A percentile compares a stretch with the other conserved stretches of the same genome.
Evolutionary conservation across 2,888 invertebrate species (phyloP).

Genomic region (Cerceris rybyensis): DNA sequence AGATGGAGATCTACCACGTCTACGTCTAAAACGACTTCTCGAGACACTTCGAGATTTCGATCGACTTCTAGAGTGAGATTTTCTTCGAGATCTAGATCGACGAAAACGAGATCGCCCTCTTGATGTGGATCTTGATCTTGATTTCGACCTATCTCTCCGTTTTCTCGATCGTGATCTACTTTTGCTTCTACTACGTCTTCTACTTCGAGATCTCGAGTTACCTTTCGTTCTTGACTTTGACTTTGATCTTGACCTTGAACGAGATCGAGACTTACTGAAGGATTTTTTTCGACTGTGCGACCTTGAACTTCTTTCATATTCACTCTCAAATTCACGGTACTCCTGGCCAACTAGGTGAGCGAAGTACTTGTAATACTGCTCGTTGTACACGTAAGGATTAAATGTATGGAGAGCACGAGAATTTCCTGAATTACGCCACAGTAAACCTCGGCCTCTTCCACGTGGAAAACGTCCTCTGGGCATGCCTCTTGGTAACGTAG

Average conservation of each 20-base stretch:
- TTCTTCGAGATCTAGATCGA: slow-evolving; percentile 70
- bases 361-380: slow-evolving; percentile 85
- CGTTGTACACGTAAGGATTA: slow-evolving; percentile 80
- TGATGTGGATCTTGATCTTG: slow-evolving; percentile 39
- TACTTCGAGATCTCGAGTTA: slow-evolving; percentile 60
- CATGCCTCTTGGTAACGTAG: slow-evolving; percentile 65
- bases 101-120: slow-evolving; percentile 45
- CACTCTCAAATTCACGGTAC: slow-evolving; percentile 83
- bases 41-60: slow-evolving; percentile 67
- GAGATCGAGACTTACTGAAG: slow-evolving; percentile 63
- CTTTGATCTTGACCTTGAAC: slow-evolving; percentile 54
- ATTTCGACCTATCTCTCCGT: slow-evolving; percentile 62
- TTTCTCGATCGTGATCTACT: slow-evolving; percentile 56
- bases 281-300: slow-evolving; percentile 61
- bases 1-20: slow-evolving; percentile 66
- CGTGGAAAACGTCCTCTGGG: slow-evolving; percentile 70
- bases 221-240: slow-evolving; percentile 65
- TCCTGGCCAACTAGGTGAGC: slow-evolving; percentile 85
- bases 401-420: slow-evolving; percentile 73
- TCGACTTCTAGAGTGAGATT: slow-evolving; percentile 62
- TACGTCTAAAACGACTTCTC: slow-evolving; percentile 61
- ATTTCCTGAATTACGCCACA: slow-evolving; percentile 60
- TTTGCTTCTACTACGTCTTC: slow-evolving; percentile 56
- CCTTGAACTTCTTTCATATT: slow-evolving; percentile 73
- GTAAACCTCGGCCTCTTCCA: slow-evolving; percentile 66